Evolutionary conservation across 1,140 invertebrate species (phyloP).

Genomic region (Drosophila truncata): DNA sequence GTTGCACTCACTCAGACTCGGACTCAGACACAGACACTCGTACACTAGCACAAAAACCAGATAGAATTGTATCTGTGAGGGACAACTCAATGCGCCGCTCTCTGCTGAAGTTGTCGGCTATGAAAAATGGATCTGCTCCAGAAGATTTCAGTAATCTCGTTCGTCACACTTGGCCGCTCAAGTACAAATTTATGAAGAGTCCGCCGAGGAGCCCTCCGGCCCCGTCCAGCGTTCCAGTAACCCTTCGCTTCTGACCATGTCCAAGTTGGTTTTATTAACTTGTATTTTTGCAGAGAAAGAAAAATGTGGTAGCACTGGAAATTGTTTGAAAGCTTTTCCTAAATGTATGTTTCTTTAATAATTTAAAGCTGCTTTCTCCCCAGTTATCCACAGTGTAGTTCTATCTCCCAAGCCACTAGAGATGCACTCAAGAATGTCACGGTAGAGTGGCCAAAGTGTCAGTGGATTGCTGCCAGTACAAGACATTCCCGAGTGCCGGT

Average conservation of each 20-base stretch:
- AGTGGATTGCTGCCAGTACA: slow-evolving; percentile 35
- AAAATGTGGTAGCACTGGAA: not conserved
- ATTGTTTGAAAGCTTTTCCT: not conserved
- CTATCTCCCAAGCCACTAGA: slow-evolving; percentile 19
- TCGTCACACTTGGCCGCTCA: slow-evolving; percentile 85
- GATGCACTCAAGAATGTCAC: slow-evolving; percentile 78
- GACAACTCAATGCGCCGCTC: slow-evolving; percentile 68
- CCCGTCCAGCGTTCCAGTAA: slow-evolving; percentile 5
- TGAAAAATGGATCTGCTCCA: slow-evolving; percentile 85
- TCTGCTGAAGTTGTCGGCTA: slow-evolving; percentile 67
- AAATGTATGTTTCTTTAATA: not conserved
- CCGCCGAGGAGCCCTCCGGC: not conserved
- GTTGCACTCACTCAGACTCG: slow-evolving; percentile 69
- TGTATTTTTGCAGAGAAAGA: slow-evolving; percentile 33
- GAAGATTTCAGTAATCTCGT: slow-evolving; percentile 85
- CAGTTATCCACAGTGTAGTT: not conserved
- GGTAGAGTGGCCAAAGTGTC: slow-evolving; percentile 71
- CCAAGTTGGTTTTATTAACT: slow-evolving; percentile 76
- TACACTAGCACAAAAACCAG: slow-evolving; percentile 10
- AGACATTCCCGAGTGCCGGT: slow-evolving; percentile 41
- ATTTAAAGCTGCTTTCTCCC: not conserved
- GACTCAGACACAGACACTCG: not conserved
- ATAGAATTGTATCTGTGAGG: slow-evolving; percentile 60
- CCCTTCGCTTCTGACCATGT: slow-evolving; percentile 33
- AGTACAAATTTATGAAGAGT: slow-evolving; percentile 84